These are phyloP conservation scores for Prenolepis imparis DNA, from an alignment of 2,888 invertebrate genomes.

Conservation along the genomic window DNA sequence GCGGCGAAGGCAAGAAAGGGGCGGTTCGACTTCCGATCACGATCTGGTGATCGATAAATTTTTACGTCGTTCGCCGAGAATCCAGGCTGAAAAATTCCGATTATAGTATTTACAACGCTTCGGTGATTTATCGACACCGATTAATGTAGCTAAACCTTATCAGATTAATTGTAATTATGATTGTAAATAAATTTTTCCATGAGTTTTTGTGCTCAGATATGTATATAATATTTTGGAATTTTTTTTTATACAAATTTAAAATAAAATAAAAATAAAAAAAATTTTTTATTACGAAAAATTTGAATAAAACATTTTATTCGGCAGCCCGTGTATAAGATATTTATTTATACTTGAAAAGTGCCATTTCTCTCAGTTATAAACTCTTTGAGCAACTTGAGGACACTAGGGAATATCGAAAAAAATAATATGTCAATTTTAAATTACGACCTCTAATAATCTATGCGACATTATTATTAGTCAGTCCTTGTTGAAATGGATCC, in stretches of 20 bases:
- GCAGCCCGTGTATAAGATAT: background rate
- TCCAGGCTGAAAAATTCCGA: conserved; percentile 10
- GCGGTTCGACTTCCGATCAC: conserved; percentile 16
- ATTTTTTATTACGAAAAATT: background rate
- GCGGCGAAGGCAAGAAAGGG: conserved; percentile 9
- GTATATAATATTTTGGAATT: no score
- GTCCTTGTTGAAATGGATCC: no score
- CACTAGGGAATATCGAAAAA: no score
- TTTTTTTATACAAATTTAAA: background rate
- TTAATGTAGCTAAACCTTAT: background rate
- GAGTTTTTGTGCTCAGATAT: no score
- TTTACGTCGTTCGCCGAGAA: background rate
- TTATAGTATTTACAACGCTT: background rate
- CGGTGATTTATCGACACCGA: background rate
- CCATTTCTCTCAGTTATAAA: no score
- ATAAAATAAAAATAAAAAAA: background rate
- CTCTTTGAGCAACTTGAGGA: no score
- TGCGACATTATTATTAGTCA: background rate
- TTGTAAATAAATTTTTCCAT: background rate
- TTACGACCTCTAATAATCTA: background rate
- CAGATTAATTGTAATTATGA: background rate
- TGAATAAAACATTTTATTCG: no score
- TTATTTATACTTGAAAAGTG: no score
- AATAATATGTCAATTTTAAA: background rate
- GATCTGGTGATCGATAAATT: background rate